A percentile compares a stretch with the other conserved stretches of the same genome.
phyloP scores from a whole-genome alignment of 2,113 vertebrate genomes.

The Sander lucioperca region DNA sequence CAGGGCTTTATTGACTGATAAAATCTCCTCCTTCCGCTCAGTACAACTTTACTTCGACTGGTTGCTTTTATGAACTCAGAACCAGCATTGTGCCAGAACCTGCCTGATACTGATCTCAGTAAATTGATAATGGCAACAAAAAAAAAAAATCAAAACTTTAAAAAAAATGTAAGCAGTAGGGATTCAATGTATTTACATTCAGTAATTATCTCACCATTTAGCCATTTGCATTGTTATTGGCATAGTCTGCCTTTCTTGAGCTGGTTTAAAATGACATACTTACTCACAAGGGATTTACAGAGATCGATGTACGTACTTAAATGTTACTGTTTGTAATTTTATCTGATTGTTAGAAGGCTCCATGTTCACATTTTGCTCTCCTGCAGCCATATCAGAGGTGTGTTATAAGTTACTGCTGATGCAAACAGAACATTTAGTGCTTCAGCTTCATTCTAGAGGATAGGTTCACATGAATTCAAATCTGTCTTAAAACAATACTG shows the following conservation, averaged over 20 bases:
- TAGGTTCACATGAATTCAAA: not conserved
- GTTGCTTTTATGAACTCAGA: constrained; percentile 25
- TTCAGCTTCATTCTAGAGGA: not conserved
- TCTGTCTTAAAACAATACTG: not conserved
- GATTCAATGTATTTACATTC: not conserved
- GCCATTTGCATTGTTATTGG: not conserved
- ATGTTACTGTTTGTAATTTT: constrained; percentile 30
- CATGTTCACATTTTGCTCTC: not conserved
- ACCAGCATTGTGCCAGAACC: not conserved
- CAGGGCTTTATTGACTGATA: not conserved
- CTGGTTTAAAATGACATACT: not conserved
- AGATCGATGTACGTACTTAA: not conserved
- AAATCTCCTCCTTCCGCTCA: not conserved
- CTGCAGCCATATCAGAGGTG: not conserved
- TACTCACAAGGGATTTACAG: constrained; percentile 7
- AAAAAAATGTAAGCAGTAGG: not conserved
- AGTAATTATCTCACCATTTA: not conserved
- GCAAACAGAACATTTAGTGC: constrained; percentile 1
- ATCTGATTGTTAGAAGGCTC: not conserved
- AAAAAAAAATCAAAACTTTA: not conserved
- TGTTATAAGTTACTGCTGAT: not conserved
- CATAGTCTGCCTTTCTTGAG: not conserved
- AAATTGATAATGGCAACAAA: not conserved
- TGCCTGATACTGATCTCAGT: constrained; percentile 26
- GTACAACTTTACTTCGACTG: constrained; percentile 10